phyloP scores from a whole-genome alignment of 1,140 invertebrate species.

The Calosoma granatense region DNA sequence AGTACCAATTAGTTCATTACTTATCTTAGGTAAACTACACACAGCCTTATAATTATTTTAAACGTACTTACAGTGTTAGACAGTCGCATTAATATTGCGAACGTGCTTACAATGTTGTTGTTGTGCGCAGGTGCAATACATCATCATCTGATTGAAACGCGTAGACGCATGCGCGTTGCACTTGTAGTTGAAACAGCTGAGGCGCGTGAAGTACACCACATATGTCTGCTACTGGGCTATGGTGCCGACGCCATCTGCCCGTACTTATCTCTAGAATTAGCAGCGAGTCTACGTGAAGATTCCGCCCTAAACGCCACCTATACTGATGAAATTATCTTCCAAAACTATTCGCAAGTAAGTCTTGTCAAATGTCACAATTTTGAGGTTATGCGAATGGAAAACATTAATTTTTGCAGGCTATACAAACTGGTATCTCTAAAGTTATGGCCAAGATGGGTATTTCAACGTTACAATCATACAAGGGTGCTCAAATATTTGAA shows the following conservation, averaged over 20 bases:
- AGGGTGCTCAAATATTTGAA: conserved; percentile 99
- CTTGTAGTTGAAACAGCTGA: conserved; percentile 89
- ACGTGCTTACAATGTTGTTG: conserved; percentile 10
- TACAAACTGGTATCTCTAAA: conserved; percentile 75
- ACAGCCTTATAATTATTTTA: conserved; percentile 3
- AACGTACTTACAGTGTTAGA: no score
- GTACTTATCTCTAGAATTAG: conserved; percentile 92
- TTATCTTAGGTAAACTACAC: conserved; percentile 63
- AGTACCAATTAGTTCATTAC: conserved; percentile 70
- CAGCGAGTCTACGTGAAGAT: conserved; percentile 69
- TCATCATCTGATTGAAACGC: conserved; percentile 89
- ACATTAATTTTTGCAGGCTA: conserved; percentile 20
- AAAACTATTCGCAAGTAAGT: conserved; percentile 49
- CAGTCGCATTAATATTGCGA: conserved; percentile 4
- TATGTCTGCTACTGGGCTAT: conserved; percentile 92
- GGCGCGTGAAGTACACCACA: conserved; percentile 92
- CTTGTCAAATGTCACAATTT: not conserved
- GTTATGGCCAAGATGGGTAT: conserved; percentile 99
- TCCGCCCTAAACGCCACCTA: conserved; percentile 64
- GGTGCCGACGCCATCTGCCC: conserved; percentile 97
- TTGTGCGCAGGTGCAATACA: conserved; percentile 66
- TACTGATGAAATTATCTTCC: conserved; percentile 76
- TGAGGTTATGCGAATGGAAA: not conserved
- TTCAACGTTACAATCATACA: conserved; percentile 97
- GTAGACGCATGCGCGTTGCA: conserved; percentile 93